phyloP scores from a whole-genome alignment of 2,888 invertebrate genomes.

The Ethmia dodecea region DNA sequence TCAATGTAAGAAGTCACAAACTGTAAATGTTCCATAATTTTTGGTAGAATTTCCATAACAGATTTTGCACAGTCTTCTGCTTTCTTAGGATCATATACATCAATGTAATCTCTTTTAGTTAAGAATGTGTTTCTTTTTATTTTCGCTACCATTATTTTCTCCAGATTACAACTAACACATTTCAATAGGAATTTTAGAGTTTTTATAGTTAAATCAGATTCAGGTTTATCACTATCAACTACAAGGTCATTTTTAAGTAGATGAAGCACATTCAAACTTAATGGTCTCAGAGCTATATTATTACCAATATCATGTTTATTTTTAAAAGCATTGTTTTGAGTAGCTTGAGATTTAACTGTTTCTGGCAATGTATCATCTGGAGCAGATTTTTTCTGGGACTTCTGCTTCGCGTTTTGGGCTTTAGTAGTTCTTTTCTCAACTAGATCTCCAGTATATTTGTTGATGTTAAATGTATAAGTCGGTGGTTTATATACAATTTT shows the following conservation, averaged over 20 bases:
- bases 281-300: constrained; percentile 44
- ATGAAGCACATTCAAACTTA: constrained; percentile 48
- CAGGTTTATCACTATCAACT: constrained; percentile 29
- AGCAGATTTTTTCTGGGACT: constrained; percentile 35
- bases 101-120: constrained; percentile 37
- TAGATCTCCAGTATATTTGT: constrained; percentile 39
- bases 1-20: constrained; percentile 43
- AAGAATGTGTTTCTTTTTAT: constrained; percentile 57
- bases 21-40: constrained; percentile 46
- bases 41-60: constrained; percentile 45
- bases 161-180: constrained; percentile 43
- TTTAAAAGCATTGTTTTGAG: constrained; percentile 42
- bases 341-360: constrained; percentile 48
- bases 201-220: constrained; percentile 42
- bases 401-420: constrained; percentile 32
- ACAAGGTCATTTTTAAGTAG: constrained; percentile 46
- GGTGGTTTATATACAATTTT: constrained; percentile 59
- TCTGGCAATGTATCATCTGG: constrained; percentile 54
- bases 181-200: constrained; percentile 48
- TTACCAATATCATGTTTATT: constrained; percentile 37
- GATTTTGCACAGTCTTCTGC: constrained; percentile 51
- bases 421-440: constrained; percentile 33
- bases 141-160: constrained; percentile 48
- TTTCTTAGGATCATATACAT: constrained; percentile 42
- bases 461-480: constrained; percentile 38